Base-by-base conservation (phyloP, 2,797 vertebrate species). In the Periparus ater region DNA sequence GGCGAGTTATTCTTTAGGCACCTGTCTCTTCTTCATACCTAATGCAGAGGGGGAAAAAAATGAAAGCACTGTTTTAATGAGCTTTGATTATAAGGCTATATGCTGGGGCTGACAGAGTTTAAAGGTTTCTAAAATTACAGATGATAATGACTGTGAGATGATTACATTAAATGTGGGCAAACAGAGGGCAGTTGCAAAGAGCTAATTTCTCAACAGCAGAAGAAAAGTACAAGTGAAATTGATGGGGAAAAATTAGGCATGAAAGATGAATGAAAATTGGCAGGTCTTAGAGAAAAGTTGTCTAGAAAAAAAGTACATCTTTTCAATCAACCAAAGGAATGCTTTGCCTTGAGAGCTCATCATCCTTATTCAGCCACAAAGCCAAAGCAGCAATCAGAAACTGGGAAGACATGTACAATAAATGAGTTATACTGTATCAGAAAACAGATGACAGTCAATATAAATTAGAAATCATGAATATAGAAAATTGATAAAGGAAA, bases 381-480 rank as follows among this genome's bases (percentile, higher is more conserved):
- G 82, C 86, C 85, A 96, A 96, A 92, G 93, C 91, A 95, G 76
- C 89, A 96, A 90, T 94, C 91, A 94, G 80, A 63, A 93, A 57
- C 61, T 84, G 57, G 74, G 54, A 89, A 96, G 73, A 70, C n/a
- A 60, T 50, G 22, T 45, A 23, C 21, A 1, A 90, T 44, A 91
- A 96, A 86, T 54, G 27, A 62, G 62, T 80, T 92, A 53, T 34
- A 32, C 53, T 78, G 47, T 86, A 60, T 71, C 55, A 88, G 63
- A 74, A 71, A 91, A 91, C 15, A 72, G 76, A 55, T 1, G 4
- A 50, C 48, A 95, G 85, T 76, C 94, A 78, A 91, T 92, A 96
- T 40, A 89, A 95, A 91, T 63, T 88, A 88, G 58, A 73, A 91
- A 58, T 70, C 2, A 4, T 40, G 44, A 93, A 74, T 88, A 81